Base-by-base conservation (phyloP, 2,888 invertebrate genomes). In the Proisotoma minuta region DNA sequence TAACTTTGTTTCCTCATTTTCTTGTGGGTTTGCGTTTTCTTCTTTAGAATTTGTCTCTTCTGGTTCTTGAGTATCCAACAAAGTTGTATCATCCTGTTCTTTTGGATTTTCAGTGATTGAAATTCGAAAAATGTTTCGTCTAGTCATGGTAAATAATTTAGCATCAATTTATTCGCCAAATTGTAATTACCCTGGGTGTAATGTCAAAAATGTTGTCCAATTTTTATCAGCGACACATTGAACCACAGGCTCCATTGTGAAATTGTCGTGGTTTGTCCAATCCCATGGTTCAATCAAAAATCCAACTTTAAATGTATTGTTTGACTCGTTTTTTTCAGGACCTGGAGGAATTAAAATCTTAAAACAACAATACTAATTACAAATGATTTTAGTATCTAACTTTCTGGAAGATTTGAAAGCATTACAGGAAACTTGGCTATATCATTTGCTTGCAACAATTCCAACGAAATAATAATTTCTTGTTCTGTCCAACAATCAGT, bases 401-500 rank as follows among this genome's bases (percentile, higher is more conserved):
- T n/a, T n/a, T n/a, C n/a, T n/a, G n/a, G n/a, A n/a, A n/a, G n/a
- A n/a, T n/a, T n/a, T n/a, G n/a, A n/a, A n/a, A n/a, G n/a, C n/a
- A n/a, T n/a, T n/a, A n/a, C n/a, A n/a, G 49, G 49, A 34, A 58
- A 65, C 12, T 39, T 50, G 5, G 49, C 57, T 15, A 63, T 4
- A n/a, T 20, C 40, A 10, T 43, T 27, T 4, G 63, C 61, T 22
- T 69, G 66, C 10, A 69, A 34, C 2, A 62, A 48, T 10, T 62
- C 54, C 40, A 66, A 54, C 1, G 48, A 49, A n/a, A 69, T 52
- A 22, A 66, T 48, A 2, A 69, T n/a, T 29, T 64, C 62, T 49
- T 69, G 69, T 10, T 62, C 62, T 3, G 57, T 69, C 64, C 65
- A 69, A 23, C 60, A 60, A 40, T 69, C 69, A 39, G 59, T 63